These are phyloP conservation scores for Lottia scabra DNA, from an alignment of 2,888 invertebrate genomes.

Conservation along the genomic window DNA sequence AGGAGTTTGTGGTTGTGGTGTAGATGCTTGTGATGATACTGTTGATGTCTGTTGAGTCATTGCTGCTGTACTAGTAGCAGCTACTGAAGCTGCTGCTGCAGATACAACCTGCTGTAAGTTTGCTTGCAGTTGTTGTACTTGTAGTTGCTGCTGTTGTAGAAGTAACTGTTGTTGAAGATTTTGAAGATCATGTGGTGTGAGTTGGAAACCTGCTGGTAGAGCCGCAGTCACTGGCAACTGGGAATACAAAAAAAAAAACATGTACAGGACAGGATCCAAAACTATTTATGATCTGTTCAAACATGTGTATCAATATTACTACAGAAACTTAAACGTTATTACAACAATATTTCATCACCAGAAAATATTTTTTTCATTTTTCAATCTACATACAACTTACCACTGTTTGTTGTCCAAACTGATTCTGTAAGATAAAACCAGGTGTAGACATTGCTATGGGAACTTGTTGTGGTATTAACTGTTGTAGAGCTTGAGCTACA, in stretches of 20 bases:
- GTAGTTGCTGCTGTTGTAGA: constrained; percentile 36
- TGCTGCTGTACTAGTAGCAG: constrained; percentile 18
- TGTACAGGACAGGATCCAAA: too few species aligned
- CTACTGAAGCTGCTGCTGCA: constrained; percentile 27
- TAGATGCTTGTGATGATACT: constrained; percentile 6
- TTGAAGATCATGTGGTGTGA: constrained; percentile 38
- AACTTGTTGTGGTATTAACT: constrained; percentile 44
- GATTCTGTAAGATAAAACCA: constrained; percentile 56
- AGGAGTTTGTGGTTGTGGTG: constrained; percentile 3
- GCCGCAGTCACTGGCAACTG: constrained; percentile 40
- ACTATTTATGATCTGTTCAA: too few species aligned
- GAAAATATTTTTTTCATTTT: neutral
- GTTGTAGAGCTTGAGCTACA: constrained; percentile 39
- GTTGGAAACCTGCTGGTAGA: constrained; percentile 34
- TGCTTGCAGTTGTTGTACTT: constrained; percentile 22
- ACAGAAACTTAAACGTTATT: too few species aligned
- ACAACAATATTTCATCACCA: neutral
- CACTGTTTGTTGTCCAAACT: constrained; percentile 56
- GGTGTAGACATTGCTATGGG: constrained; percentile 32
- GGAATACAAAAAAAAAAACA: neutral
- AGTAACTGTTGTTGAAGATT: constrained; percentile 46
- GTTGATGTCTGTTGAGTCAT: constrained; percentile 1
- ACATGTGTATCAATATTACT: too few species aligned
- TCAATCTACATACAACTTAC: constrained; percentile 29
- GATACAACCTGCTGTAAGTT: constrained; percentile 10